Percentiles rank a stretch among this genome's conserved stretches.
Conservation (phyloP, 2,113 vertebrate genomes). For the Porphyrio hochstetteri region DNA sequence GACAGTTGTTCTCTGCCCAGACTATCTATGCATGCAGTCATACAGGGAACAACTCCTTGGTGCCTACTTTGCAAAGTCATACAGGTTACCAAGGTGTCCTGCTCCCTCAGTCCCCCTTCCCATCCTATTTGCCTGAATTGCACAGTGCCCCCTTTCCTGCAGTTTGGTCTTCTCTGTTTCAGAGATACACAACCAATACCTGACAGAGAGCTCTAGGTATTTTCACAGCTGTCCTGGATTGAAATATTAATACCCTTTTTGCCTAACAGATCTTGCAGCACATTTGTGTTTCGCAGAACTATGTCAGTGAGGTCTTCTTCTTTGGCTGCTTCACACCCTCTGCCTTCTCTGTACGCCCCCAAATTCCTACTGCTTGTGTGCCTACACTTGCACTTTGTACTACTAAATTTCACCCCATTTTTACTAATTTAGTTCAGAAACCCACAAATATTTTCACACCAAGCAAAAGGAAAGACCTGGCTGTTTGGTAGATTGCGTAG, state of each 20-base stretch:
- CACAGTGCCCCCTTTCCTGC: background rate
- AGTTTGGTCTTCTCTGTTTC: background rate
- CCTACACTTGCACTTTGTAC: background rate
- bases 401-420: background rate
- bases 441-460: background rate
- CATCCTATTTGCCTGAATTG: background rate
- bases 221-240: background rate
- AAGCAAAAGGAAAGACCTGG: background rate
- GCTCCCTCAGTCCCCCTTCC: background rate
- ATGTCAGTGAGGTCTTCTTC: background rate
- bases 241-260: background rate
- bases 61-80: background rate
- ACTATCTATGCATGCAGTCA: background rate
- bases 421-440: background rate
- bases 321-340: background rate
- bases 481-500: background rate
- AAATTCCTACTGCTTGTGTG: background rate
- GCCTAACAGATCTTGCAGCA: background rate
- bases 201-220: background rate
- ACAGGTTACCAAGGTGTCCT: rapidly evolving
- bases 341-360: background rate
- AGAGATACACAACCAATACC: background rate
- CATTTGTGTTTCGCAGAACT: background rate
- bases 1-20: background rate
- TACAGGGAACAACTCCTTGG: background rate